Base-by-base conservation (phyloP, 2,797 vertebrate species). In the Gallinago stenura region DNA sequence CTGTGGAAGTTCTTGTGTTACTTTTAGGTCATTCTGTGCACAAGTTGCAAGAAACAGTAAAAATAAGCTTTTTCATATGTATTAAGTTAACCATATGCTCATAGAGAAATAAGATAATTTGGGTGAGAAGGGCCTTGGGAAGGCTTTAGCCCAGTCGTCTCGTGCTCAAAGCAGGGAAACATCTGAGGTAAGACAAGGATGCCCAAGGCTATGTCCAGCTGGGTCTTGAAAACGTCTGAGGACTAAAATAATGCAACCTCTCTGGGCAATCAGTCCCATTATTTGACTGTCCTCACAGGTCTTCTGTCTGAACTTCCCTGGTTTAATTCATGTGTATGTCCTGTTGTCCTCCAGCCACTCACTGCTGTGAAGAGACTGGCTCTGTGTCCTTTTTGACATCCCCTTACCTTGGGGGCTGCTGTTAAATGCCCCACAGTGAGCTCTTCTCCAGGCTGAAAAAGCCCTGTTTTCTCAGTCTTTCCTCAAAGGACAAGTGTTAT, bases 401-500 rank as follows among this genome's bases (percentile, higher is more conserved):
- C 35, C 7, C 22, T 33, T 8, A 79, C 16, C 21, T 35, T 9
- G 6, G 24, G 10, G 16, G 12, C 22, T 85, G 35, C 24, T 61
- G 1, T 72, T 53, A 61, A 2, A 6, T 35, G 3, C 3, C 2
- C 3, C 70, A 56, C 8, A 46, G 17, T 0, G 1, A 41, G 6
- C 1, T 31, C 26, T 93, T 50, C 50, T 65, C 12, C 37, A 39
- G 43, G 11, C 9, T 58, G 51, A 46, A 77, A 58, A 66, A 53
- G 10, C 6, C 8, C 18, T 31, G 3, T 5, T 79, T 28, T 4
- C 13, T 69, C 31, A 14, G 0, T 39, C 2, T 46, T 8, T 28
- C 33, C 15, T 60, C 17, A 84, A 31, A 45, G 50, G 15, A 28
- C 9, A 65, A 56, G 2, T 21, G 24, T 9, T 84, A 18, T 43